Conservation (phyloP, 1,140 invertebrate species). For the Zaprionus taronus region DNA sequence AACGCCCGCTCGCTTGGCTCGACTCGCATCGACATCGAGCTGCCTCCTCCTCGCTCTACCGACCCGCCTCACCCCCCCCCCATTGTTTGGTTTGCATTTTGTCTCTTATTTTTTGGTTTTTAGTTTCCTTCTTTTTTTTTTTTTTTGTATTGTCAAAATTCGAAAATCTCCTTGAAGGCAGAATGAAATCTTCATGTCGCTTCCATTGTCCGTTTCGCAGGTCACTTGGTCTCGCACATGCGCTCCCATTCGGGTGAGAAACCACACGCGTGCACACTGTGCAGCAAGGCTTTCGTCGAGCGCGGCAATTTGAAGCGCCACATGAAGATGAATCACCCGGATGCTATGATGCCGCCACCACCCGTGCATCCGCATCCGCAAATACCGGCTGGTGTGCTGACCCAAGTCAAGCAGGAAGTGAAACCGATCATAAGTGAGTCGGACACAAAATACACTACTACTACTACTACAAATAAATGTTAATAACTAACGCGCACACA, state of each 20-base stretch:
- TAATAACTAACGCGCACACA: background rate
- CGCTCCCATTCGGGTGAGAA: constrained; percentile 95
- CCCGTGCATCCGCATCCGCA: constrained; percentile 82
- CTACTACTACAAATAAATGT: background rate
- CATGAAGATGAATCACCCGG: constrained; percentile 85
- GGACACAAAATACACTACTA: constrained; percentile 46
- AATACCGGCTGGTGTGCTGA: constrained; percentile 82
- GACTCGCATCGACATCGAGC: constrained; percentile 7
- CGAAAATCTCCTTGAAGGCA: constrained; percentile 40
- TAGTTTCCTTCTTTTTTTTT: background rate
- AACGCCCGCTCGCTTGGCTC: constrained; percentile 8
- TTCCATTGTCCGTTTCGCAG: constrained; percentile 84
- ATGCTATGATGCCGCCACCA: constrained; percentile 84
- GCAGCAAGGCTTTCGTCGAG: constrained; percentile 92
- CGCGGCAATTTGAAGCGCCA: constrained; percentile 90
- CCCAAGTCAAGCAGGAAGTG: constrained; percentile 83
- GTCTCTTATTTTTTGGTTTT: background rate
- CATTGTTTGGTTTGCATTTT: constrained; percentile 12
- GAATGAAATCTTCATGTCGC: constrained; percentile 61
- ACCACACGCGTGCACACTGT: constrained; percentile 91
- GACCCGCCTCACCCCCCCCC: background rate
- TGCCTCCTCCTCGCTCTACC: background rate
- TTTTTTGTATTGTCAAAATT: constrained; percentile 54
- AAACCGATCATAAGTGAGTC: constrained; percentile 84
- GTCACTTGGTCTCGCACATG: constrained; percentile 94